Percentiles rank a stretch among this genome's conserved stretches.
Evolutionary conservation across 2,113 vertebrate genomes (phyloP).

Genomic region (Romanogobio albipinnatus): DNA sequence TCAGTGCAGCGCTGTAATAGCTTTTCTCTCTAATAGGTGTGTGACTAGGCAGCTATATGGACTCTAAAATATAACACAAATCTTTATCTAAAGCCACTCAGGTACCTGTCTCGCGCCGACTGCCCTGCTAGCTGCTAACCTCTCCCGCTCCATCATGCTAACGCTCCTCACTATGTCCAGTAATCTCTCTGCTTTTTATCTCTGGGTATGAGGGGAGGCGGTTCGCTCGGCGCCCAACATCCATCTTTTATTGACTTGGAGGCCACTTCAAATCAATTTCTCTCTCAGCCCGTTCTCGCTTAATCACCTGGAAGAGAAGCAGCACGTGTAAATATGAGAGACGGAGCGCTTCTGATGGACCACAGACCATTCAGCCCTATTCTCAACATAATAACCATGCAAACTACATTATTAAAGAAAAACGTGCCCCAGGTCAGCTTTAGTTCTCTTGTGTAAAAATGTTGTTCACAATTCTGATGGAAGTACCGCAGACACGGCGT

Average conservation of each 20-base stretch:
- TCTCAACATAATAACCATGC: slow-evolving; percentile 44
- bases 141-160: slow-evolving; percentile 47
- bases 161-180: slow-evolving; percentile 28
- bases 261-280: slow-evolving; percentile 47
- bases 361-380: not conserved
- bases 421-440: slow-evolving; percentile 7
- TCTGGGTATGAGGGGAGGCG: not conserved
- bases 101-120: slow-evolving; percentile 66
- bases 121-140: slow-evolving; percentile 45
- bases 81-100: slow-evolving; percentile 81
- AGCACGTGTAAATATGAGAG: slow-evolving; percentile 41
- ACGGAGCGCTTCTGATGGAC: not conserved
- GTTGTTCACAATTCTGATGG: slow-evolving; percentile 2
- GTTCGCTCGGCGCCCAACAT: slow-evolving; percentile 24
- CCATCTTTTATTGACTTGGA: slow-evolving; percentile 56
- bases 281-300: slow-evolving; percentile 38
- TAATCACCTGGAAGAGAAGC: slow-evolving; percentile 50
- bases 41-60: slow-evolving; percentile 78
- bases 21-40: slow-evolving; percentile 79
- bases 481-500: not conserved
- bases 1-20: slow-evolving; percentile 70
- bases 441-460: slow-evolving; percentile 29
- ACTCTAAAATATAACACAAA: slow-evolving; percentile 85
- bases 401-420: slow-evolving; percentile 34
- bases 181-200: slow-evolving; percentile 50